Evolutionary conservation across 2,888 invertebrate genomes (phyloP).

Genomic region (Athripsodes cinereus): DNA sequence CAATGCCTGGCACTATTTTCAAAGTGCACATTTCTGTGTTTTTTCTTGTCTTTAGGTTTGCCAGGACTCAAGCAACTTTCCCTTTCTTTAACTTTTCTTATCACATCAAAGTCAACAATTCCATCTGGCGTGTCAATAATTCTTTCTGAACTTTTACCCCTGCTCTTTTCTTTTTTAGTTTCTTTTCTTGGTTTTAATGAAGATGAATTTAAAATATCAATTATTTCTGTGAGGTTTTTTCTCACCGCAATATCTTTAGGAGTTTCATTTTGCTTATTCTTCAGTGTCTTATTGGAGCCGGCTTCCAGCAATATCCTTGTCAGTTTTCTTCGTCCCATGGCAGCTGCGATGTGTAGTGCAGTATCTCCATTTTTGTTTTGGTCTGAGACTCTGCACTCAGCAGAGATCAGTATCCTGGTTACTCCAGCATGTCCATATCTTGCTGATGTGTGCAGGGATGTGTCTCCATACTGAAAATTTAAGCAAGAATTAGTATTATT

Average conservation of each 20-base stretch:
- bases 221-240: constrained; percentile 80
- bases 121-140: constrained; percentile 49
- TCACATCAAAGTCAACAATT: constrained; percentile 35
- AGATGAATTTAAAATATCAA: constrained; percentile 64
- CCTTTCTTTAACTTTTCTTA: constrained; percentile 34
- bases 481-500: too few species aligned
- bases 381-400: constrained; percentile 76
- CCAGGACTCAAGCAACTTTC: constrained; percentile 32
- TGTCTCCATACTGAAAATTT: constrained; percentile 78
- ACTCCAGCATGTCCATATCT: constrained; percentile 96
- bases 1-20: constrained; percentile 54
- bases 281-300: constrained; percentile 59
- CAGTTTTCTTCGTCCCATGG: constrained; percentile 87
- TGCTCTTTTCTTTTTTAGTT: constrained; percentile 34
- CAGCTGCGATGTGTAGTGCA: constrained; percentile 87
- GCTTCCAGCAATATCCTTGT: constrained; percentile 86
- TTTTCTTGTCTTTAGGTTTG: constrained; percentile 44
- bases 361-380: constrained; percentile 96
- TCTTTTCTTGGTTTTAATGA: constrained; percentile 41
- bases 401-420: constrained; percentile 87
- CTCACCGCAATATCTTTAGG: constrained; percentile 83
- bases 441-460: constrained; percentile 89
- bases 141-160: constrained; percentile 50
- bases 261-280: constrained; percentile 85
- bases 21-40: constrained; percentile 52